Conservation (phyloP, 2,888 invertebrate genomes). For the Agrotis puta region DNA sequence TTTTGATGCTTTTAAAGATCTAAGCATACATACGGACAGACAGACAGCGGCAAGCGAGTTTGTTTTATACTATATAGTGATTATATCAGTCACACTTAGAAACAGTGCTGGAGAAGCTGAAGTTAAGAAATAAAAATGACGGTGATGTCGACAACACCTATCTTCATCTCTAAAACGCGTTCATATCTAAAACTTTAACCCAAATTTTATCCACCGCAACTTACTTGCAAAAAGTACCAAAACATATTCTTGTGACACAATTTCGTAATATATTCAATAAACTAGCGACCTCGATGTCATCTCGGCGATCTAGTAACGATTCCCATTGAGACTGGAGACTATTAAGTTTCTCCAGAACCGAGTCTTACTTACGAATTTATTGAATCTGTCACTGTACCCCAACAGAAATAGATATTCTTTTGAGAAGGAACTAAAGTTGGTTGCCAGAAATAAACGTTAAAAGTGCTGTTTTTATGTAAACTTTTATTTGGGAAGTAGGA, state of each 20-base stretch:
- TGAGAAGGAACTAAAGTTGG: slow-evolving; percentile 11
- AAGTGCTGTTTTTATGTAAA: neutral
- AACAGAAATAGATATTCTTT: slow-evolving; percentile 46
- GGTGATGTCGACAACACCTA: too few relatives aligned
- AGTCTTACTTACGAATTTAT: slow-evolving; percentile 61
- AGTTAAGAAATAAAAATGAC: too few relatives aligned
- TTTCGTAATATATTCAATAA: slow-evolving; percentile 57
- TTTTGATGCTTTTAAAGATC: too few relatives aligned
- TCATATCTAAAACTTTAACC: neutral
- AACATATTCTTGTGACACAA: slow-evolving; percentile 22
- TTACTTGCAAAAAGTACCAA: neutral
- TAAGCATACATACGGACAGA: too few relatives aligned
- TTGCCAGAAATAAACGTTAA: slow-evolving; percentile 3
- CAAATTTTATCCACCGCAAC: too few relatives aligned
- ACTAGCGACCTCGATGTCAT: slow-evolving; percentile 47
- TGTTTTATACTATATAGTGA: too few relatives aligned
- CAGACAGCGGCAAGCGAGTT: too few relatives aligned
- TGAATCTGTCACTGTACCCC: slow-evolving; percentile 57
- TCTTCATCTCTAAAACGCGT: too few relatives aligned
- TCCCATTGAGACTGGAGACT: slow-evolving; percentile 58
- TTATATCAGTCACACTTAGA: too few relatives aligned
- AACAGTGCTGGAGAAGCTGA: too few relatives aligned
- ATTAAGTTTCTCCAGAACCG: slow-evolving; percentile 59
- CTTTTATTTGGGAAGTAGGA: neutral
- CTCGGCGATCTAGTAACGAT: slow-evolving; percentile 51